Percentiles rank a stretch among this genome's conserved stretches.
phyloP scores from a whole-genome alignment of 2,888 invertebrate genomes.

The Ashinkailepas kermadecensis region DNA sequence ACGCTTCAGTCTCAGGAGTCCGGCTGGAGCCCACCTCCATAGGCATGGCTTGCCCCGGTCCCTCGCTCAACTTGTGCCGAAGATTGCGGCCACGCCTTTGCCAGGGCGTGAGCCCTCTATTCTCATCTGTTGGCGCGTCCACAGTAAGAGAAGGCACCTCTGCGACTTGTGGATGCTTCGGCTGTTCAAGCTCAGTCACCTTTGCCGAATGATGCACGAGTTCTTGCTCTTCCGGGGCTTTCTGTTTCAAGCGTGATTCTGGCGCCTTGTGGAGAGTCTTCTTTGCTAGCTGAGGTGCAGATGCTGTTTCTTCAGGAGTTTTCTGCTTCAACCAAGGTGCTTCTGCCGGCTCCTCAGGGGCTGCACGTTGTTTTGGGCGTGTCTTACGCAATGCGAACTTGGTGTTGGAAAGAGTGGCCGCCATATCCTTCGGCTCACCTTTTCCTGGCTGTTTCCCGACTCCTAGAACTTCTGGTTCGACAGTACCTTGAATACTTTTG shows the following conservation, averaged over 20 bases:
- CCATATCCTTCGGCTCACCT: neutral
- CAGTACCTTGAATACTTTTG: neutral
- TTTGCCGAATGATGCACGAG: neutral
- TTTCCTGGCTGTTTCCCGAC: neutral
- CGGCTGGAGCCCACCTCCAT: neutral
- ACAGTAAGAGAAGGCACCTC: neutral
- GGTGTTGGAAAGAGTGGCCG: neutral
- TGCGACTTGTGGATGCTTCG: neutral
- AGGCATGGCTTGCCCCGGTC: neutral
- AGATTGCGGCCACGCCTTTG: neutral
- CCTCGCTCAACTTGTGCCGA: neutral
- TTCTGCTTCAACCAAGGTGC: no score
- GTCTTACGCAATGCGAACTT: neutral
- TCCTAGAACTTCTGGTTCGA: neutral
- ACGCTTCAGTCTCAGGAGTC: neutral
- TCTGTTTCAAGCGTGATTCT: no score
- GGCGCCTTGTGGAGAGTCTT: no score
- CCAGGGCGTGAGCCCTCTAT: neutral
- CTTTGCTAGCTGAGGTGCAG: no score
- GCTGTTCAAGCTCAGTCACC: neutral
- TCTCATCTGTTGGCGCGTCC: neutral
- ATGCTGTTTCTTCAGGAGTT: no score
- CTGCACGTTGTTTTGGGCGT: neutral
- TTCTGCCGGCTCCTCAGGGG: no score
- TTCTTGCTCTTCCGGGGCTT: neutral